Evolutionary conservation across 2,797 vertebrate species (phyloP), one percentile per base, ranked within the genome.

Genomic region (Crenichthys baileyi): DNA sequence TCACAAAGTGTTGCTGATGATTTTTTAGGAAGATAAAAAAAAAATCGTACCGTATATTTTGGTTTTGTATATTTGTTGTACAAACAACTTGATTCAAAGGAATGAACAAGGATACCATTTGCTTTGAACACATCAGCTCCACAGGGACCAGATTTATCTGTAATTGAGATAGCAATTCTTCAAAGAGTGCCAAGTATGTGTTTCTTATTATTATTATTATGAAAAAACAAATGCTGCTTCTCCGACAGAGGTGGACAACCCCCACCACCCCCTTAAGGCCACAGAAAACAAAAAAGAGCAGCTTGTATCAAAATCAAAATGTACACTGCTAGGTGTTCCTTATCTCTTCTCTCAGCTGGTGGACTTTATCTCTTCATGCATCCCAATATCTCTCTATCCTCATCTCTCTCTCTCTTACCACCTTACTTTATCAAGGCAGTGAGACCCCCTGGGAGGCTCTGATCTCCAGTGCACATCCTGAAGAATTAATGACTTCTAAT

Each of bases 401-500:
- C 31, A 41, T 71, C 56, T 72, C 78, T 55, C 75, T 36, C 36
- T 36, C 76, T 48, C 48, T 22, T 50, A 51, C 39, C 22, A 70
- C 58, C 70, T 58, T 55, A 56, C 90, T 90, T 90, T 90, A 92
- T 93, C 90, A 83, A 90, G 87, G 86, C 88, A 86, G 70, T 24
- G 85, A 92, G 90, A 93, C 91, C 93, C 94, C 88, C 85, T 89
- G 93, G 93, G 93, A 95, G 92, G 87, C 92, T 93, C 89, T 90
- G 92, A 94, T 94, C 94, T 95, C 91, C 90, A 94, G 91, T 93
- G 93, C 95, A 93, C 94, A 94, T 95, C 94, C 93, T 95, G 92
- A 95, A 96, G 94, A 95, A 96, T 95, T 96, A 96, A 96, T 96
- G 95, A 94, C 93, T 95, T 94, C 93, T 95, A 95, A 95, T 95